Percentiles rank a stretch among this genome's conserved stretches.
phyloP scores from a whole-genome alignment of 1,140 invertebrate genomes.

The Musca vetustissima region DNA sequence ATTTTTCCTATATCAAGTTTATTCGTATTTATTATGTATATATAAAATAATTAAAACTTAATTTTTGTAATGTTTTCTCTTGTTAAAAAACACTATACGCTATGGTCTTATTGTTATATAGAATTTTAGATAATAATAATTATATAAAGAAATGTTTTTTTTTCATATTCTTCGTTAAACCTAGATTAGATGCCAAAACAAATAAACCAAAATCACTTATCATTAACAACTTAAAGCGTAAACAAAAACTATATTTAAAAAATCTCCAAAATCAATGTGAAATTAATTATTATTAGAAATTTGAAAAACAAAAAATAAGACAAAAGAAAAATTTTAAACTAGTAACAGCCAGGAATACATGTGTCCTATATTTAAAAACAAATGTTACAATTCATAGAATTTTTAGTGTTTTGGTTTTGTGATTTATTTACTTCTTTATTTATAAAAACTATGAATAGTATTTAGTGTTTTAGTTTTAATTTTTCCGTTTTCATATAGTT shows the following conservation, averaged over 20 bases:
- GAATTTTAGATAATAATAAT: neutral
- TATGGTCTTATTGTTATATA: constrained; percentile 15
- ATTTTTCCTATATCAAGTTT: too few species aligned
- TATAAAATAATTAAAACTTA: neutral
- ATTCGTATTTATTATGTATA: too few species aligned
- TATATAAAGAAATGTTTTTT: neutral
- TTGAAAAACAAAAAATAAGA: neutral
- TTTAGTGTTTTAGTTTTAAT: neutral
- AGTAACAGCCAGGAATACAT: constrained; percentile 22
- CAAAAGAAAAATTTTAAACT: neutral
- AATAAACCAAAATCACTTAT: too few species aligned
- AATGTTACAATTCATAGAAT: neutral
- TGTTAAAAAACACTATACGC: neutral
- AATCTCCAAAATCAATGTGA: neutral
- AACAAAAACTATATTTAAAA: neutral
- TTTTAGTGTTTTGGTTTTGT: constrained; percentile 16
- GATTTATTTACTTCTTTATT: constrained; percentile 14
- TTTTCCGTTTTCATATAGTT: neutral
- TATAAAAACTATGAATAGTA: constrained; percentile 2
- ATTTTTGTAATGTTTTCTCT: too few species aligned
- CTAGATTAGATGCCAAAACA: neutral
- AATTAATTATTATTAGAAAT: constrained; percentile 5
- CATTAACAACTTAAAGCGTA: neutral
- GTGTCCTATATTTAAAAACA: constrained; percentile 32
- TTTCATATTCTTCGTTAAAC: too few species aligned